A percentile compares a stretch with the other conserved stretches of the same genome.
phyloP scores from a whole-genome alignment of 2,888 invertebrate species.

The Protophormia terraenovae region DNA sequence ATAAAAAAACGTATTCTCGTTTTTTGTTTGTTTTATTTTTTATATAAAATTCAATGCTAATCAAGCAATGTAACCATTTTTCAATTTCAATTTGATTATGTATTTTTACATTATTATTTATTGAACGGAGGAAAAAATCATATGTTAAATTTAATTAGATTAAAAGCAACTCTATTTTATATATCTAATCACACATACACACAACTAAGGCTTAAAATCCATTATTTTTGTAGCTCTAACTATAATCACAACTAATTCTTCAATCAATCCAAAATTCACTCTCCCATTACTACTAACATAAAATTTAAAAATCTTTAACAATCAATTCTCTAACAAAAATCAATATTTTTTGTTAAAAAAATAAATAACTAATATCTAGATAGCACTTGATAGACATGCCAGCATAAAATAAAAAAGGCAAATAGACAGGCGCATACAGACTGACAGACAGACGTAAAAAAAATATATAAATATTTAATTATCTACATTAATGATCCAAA shows the following conservation, averaged over 20 bases:
- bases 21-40: conserved; percentile 38
- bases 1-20: conserved; percentile 13
- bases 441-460: background rate
- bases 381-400: conserved; percentile 3
- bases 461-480: background rate
- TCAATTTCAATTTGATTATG: conserved; percentile 9
- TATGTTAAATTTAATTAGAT: background rate
- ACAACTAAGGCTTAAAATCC: background rate
- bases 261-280: background rate
- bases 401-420: background rate
- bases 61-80: conserved; percentile 37
- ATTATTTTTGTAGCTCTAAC: background rate
- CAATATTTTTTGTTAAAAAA: background rate
- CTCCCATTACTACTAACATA: background rate
- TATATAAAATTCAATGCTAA: conserved; percentile 23
- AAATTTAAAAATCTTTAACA: conserved; percentile 14
- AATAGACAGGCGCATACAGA: background rate
- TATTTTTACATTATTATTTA: conserved; percentile 15
- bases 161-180: background rate
- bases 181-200: background rate
- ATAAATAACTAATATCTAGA: background rate
- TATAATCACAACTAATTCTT: background rate
- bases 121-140: background rate
- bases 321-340: background rate
- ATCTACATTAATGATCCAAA: conserved; percentile 7